A percentile compares a stretch with the other conserved stretches of the same genome.
These are phyloP conservation scores for Gari tellinella DNA, from an alignment of 2,888 invertebrate species.

Conservation along the genomic window DNA sequence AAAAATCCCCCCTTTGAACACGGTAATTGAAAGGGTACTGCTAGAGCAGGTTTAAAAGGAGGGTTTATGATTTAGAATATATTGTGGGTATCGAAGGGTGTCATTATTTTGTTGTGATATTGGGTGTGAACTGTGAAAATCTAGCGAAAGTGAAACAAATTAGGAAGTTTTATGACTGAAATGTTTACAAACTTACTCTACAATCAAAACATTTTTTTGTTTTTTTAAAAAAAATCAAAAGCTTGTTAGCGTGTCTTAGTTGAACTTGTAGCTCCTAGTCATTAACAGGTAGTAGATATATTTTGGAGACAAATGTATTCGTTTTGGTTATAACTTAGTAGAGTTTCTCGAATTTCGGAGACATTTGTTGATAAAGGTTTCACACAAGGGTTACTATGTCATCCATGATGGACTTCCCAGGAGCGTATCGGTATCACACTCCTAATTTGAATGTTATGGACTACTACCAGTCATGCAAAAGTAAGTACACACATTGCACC, in stretches of 20 bases:
- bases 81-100: conserved; percentile 51
- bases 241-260: too few species aligned
- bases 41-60: conserved; percentile 42
- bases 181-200: too few species aligned
- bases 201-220: too few species aligned
- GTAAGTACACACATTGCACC: conserved; percentile 70
- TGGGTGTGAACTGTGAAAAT: conserved; percentile 18
- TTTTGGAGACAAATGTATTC: too few species aligned
- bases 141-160: too few species aligned
- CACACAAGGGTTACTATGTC: conserved; percentile 3
- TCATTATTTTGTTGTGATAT: conserved; percentile 45
- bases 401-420: conserved; percentile 69
- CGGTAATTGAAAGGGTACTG: conserved; percentile 55
- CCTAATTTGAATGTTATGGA: conserved; percentile 99
- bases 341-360: too few species aligned
- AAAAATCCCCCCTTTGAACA: conserved; percentile 50
- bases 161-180: too few species aligned
- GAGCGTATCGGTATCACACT: conserved; percentile 70
- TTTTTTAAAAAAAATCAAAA: too few species aligned
- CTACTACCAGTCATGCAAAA: conserved; percentile 92
- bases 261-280: too few species aligned
- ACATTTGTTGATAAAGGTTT: too few species aligned
- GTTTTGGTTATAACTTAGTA: too few species aligned
- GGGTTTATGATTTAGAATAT: conserved; percentile 42
- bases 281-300: too few species aligned